Evolutionary conservation across 2,797 vertebrate species (phyloP), one percentile per base, ranked within the genome.

Genomic region (Astyanax mexicanus): DNA sequence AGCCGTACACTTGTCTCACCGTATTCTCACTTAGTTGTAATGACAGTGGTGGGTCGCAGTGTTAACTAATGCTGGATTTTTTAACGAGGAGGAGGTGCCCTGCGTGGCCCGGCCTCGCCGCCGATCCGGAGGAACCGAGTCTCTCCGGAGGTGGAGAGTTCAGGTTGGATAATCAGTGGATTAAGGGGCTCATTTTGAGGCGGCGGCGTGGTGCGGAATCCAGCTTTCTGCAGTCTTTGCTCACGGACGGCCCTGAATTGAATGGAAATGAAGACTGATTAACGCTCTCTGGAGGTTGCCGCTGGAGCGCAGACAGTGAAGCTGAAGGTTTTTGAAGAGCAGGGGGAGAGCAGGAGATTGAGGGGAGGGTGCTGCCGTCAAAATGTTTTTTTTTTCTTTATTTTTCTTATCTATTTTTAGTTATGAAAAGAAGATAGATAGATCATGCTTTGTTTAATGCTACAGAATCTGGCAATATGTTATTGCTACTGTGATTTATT

Each of bases 231-330:
- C 27, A 5, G 19, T 68, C 81, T 76, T 61, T 78, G 71, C 71
- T 81, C 66, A 21, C 29, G 25, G 51, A 78, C 45, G 72, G 80
- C 74, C 49, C 69, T 80, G 67, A 75, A 71, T 69, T 73, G 78
- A 81, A 85, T 85, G 65, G 74, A 84, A 84, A 85, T 83, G 64
- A 84, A 78, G 82, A 70, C 69, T 68, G 80, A 84, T 81, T 86
- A 85, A 81, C 82, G 81, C 78, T 81, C 75, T 75, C 65, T 49
- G 62, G 80, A 79, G 78, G 69, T 66, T 75, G 58, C 57, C 51
- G 40, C 49, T 72, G 32, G 67, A 62, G 60, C 21, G 62, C 69
- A 77, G 52, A 75, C 69, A 81, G 52, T 70, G 44, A 66, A 25
- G 45, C 51, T 44, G 38, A 65, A 58, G 38, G 67, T 54, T 27